A percentile compares a stretch with the other conserved stretches of the same genome.
Conservation (phyloP, 2,888 invertebrate species). For the Panopea generosa region DNA sequence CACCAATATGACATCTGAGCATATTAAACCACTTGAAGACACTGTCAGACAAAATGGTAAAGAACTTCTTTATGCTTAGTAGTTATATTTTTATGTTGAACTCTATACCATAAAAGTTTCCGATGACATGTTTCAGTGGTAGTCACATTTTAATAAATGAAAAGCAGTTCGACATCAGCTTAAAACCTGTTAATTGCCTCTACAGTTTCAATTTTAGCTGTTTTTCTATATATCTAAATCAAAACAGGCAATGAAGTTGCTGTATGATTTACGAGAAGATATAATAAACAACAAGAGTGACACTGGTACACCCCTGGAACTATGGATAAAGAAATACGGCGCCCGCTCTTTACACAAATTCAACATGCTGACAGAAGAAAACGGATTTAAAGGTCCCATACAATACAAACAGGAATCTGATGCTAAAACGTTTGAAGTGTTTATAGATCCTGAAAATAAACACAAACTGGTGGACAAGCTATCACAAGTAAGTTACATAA, state of each 20-base stretch:
- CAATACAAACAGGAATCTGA: conserved; percentile 95
- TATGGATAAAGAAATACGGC: conserved; percentile 96
- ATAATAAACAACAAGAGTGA: conserved; percentile 91
- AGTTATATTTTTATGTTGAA: no score
- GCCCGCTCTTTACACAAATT: conserved; percentile 93
- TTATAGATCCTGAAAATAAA: conserved; percentile 96
- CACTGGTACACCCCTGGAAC: conserved; percentile 92
- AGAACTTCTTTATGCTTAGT: no score
- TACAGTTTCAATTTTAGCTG: no score
- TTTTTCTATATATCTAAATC: no score
- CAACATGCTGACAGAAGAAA: conserved; percentile 86
- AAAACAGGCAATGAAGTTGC: conserved; percentile 97
- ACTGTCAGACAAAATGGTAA: no score
- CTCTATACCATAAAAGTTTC: no score
- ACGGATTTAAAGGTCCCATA: conserved; percentile 90
- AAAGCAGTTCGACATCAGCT: no score
- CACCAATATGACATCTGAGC: no score
- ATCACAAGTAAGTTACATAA: conserved; percentile 97
- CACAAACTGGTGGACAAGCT: conserved; percentile 96
- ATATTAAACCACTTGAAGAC: no score
- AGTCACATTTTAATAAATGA: no score
- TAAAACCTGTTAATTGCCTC: no score
- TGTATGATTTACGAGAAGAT: conserved; percentile 92
- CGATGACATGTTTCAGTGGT: no score
- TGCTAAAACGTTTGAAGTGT: conserved; percentile 93